Conservation (phyloP, 2,888 invertebrate species). For the Spilosoma lubricipeda region DNA sequence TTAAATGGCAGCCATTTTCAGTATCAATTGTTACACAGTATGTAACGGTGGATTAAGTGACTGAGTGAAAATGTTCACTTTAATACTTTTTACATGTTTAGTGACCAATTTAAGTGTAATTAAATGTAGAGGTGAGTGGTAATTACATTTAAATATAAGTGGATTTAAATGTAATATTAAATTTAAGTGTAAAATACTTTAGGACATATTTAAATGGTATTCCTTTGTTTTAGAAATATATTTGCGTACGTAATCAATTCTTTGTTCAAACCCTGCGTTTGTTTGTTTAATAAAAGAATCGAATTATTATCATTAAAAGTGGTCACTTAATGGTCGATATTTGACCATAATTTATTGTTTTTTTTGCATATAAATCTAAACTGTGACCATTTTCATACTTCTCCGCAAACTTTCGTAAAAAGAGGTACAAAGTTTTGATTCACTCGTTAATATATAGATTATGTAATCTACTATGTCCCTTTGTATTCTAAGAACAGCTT, state of each 20-base stretch:
- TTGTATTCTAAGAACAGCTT: neutral
- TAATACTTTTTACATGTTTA: slow-evolving; percentile 12
- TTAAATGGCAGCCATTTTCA: neutral
- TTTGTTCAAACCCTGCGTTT: too few relatives aligned
- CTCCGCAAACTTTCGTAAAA: too few relatives aligned
- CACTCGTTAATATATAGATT: neutral
- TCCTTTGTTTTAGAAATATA: neutral
- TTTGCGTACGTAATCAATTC: neutral
- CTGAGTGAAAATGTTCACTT: slow-evolving; percentile 14
- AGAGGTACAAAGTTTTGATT: too few relatives aligned
- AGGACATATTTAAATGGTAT: neutral
- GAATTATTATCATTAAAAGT: too few relatives aligned
- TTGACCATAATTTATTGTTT: too few relatives aligned
- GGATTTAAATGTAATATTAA: neutral
- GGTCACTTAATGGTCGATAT: too few relatives aligned
- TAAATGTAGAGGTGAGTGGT: slow-evolving; percentile 10
- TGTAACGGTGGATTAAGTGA: slow-evolving; percentile 1
- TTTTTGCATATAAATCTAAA: too few relatives aligned
- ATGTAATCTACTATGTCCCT: neutral
- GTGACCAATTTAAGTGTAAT: slow-evolving; percentile 12
- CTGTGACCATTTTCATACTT: too few relatives aligned
- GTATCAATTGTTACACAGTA: neutral
- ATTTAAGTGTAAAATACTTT: neutral
- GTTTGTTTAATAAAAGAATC: too few relatives aligned
- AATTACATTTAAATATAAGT: neutral